Conservation (phyloP, 2,113 vertebrate genomes). For the Balaenoptera acutorostrata region DNA sequence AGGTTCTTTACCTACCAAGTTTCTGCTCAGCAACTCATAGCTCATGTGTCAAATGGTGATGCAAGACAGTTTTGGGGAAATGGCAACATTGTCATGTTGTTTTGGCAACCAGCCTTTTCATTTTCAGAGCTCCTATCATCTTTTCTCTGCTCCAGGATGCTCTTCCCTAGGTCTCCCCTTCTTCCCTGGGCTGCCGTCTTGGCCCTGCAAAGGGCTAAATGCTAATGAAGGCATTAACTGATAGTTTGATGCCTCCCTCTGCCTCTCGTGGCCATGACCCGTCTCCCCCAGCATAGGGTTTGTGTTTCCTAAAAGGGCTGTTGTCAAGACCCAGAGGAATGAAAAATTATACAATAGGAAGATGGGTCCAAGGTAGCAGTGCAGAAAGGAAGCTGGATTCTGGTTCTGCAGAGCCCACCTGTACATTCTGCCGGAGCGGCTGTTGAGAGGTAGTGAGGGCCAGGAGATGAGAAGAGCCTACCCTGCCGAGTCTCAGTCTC, state of each 20-base stretch:
- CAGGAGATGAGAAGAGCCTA: not conserved
- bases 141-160: not conserved
- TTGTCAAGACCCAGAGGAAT: not conserved
- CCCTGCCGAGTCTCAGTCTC: not conserved
- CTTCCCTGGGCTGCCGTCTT: not conserved
- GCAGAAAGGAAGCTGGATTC: not conserved
- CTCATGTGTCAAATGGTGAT: not conserved
- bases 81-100: not conserved
- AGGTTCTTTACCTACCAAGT: not conserved
- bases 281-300: not conserved
- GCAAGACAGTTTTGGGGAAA: not conserved
- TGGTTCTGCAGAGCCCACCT: not conserved
- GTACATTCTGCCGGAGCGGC: not conserved
- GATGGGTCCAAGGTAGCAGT: not conserved
- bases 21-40: not conserved
- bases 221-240: not conserved
- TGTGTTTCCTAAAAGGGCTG: not conserved
- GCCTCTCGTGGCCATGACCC: not conserved
- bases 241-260: not conserved
- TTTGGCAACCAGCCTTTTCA: not conserved
- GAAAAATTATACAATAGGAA: not conserved
- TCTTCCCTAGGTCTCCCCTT: not conserved
- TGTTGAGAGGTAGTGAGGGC: not conserved
- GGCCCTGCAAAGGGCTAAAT: not conserved
- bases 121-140: not conserved